Base-by-base conservation (phyloP, 2,797 vertebrate species). In the Sebastes variabilis region DNA sequence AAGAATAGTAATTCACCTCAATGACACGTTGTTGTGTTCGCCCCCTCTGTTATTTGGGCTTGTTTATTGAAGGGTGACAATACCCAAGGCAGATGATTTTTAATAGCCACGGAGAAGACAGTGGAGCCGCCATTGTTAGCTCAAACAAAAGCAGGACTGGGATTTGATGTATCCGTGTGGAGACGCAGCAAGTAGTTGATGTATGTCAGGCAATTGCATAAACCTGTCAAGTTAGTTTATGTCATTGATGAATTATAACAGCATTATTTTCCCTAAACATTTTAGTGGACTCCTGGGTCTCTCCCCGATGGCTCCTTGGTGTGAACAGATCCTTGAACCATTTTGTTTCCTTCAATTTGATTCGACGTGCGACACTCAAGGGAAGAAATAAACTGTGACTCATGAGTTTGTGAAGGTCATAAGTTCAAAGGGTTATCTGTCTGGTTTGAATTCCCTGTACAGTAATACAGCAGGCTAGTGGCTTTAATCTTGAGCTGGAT, bases 171-270 rank as follows among this genome's bases (percentile, higher is more conserved):
- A 72, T 61, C 69, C 64, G 54, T 56, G 80, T 72, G 69, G 70
- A 70, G 67, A 79, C 60, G 76, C 73, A 66, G 71, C 73, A 82
- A 86, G 80, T 62, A 78, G 73, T 74, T 89, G 88, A 90, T 88
- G 85, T 83, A 85, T 74, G 84, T 88, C 83, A 87, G 79, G 38
- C 62, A 81, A 72, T 38, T 80, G 79, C 83, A 89, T 85, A 83
- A 92, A 94, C 75, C 83, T 93, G 88, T 91, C 89, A 87, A 70
- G 38, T 72, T 77, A 79, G 81, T 92, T 91, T 84, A 92, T 82
- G 86, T 88, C 89, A 86, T 27, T 72, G 81, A 86, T 70, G 62
- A 87, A 80, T 90, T 90, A 86, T 83, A 82, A 86, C 36, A 9
- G 32, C 25, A 32, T 84, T 72, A 72, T 87, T 81, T 75, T 73